These are phyloP conservation scores for Xenentodon cancila DNA, from an alignment of 2,797 vertebrate species.

Conservation along the genomic window DNA sequence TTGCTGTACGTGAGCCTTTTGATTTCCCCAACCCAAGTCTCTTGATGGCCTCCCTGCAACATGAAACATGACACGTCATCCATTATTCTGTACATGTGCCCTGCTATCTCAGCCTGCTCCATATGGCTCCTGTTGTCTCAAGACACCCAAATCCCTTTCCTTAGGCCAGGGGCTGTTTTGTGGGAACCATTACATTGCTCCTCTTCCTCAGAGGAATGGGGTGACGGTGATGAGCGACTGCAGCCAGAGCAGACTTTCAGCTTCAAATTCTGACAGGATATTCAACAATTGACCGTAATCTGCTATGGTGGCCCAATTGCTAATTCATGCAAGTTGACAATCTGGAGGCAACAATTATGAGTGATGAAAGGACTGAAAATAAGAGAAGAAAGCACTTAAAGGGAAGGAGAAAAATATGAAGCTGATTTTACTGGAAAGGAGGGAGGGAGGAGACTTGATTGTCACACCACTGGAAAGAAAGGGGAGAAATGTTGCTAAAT, in stretches of 20 bases:
- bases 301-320: conserved; percentile 78
- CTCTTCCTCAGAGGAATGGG: conserved; percentile 82
- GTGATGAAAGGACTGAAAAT: conserved; percentile 66
- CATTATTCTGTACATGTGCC: conserved; percentile 87
- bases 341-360: conserved; percentile 81
- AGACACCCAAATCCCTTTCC: conserved; percentile 87
- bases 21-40: conserved; percentile 85
- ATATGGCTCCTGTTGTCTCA: conserved; percentile 87
- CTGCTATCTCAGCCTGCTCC: conserved; percentile 83
- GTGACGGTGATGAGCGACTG: conserved; percentile 81
- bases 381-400: conserved; percentile 61
- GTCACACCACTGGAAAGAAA: conserved; percentile 15
- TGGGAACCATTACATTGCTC: conserved; percentile 81
- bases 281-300: conserved; percentile 73
- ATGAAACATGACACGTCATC: conserved; percentile 89
- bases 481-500: conserved; percentile 16
- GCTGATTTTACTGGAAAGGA: conserved; percentile 37
- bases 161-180: conserved; percentile 84
- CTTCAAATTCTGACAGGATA: conserved; percentile 73
- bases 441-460: conserved; percentile 35
- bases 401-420: conserved; percentile 40
- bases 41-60: conserved; percentile 85
- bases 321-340: conserved; percentile 85
- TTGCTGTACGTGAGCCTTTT: conserved; percentile 79
- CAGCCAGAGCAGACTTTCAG: conserved; percentile 69